A percentile compares a stretch with the other conserved stretches of the same genome.
Evolutionary conservation across 2,113 vertebrate genomes (phyloP).

Genomic region (Zeus faber): DNA sequence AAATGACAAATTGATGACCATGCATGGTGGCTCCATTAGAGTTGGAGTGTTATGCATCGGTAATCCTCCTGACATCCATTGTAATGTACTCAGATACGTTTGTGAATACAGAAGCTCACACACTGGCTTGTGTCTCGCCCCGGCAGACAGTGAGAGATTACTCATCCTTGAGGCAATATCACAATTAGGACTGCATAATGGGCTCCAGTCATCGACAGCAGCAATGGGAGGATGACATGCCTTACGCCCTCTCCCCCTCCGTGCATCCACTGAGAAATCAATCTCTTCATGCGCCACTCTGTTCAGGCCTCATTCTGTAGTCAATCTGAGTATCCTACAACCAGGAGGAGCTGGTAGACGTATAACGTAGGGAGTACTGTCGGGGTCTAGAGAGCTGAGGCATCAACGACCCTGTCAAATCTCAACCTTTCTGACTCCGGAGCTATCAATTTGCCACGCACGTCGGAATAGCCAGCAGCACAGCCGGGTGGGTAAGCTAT

Average conservation of each 20-base stretch:
- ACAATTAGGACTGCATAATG: conserved; percentile 29
- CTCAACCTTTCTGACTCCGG: conserved; percentile 5
- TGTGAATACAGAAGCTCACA: conserved; percentile 8
- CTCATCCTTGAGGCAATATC: conserved; percentile 22
- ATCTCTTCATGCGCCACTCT: conserved; percentile 31
- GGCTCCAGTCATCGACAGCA: conserved; percentile 23
- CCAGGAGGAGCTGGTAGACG: too few species aligned
- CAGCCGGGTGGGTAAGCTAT: too few species aligned
- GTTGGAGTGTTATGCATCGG: conserved; percentile 5
- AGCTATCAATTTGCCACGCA: conserved; percentile 9
- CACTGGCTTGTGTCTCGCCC: conserved; percentile 1
- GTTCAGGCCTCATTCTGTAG: neutral
- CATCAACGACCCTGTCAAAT: conserved; percentile 18
- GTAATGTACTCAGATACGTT: neutral
- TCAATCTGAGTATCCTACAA: too few species aligned
- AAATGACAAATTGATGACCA: conserved; percentile 5
- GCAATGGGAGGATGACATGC: conserved; percentile 33
- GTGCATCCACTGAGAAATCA: conserved; percentile 26
- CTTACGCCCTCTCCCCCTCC: conserved; percentile 15
- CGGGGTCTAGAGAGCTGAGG: neutral
- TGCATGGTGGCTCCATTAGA: neutral
- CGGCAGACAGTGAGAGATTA: conserved; percentile 14
- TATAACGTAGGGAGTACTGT: too few species aligned
- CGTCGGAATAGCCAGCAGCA: neutral
- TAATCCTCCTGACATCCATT: neutral